A percentile compares a stretch with the other conserved stretches of the same genome.
Evolutionary conservation across 1,140 invertebrate species (phyloP).

Genomic region (Epicauta chinensis): DNA sequence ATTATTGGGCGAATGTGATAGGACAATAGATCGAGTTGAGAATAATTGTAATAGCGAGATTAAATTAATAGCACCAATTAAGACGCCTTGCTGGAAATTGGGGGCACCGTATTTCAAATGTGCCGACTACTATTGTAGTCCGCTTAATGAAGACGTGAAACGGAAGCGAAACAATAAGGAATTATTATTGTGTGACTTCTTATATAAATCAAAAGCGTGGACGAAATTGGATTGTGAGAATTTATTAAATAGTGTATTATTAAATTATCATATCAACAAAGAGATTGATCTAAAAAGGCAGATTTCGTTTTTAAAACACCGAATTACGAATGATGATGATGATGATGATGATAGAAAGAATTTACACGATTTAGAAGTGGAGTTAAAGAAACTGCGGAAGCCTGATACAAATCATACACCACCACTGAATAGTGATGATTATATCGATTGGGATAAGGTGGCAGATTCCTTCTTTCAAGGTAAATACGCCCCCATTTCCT

Average conservation of each 20-base stretch:
- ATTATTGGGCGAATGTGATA: conserved; percentile 21
- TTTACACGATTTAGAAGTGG: conserved; percentile 2
- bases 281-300: conserved; percentile 2
- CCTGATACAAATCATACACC: conserved; percentile 15
- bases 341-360: conserved; percentile 2
- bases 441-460: conserved; percentile 28
- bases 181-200: conserved; percentile 25
- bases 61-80: conserved; percentile 6
- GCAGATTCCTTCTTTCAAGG: conserved; percentile 22
- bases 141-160: conserved; percentile 30
- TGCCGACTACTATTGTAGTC: conserved; percentile 27
- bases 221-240: conserved; percentile 14
- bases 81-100: conserved; percentile 22
- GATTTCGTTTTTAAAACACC: conserved; percentile 5
- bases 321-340: background rate
- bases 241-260: conserved; percentile 14
- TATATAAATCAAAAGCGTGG: conserved; percentile 23
- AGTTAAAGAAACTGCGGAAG: too few relatives aligned
- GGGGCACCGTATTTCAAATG: conserved; percentile 40
- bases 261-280: conserved; percentile 8
- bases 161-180: conserved; percentile 28
- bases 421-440: conserved; percentile 19
- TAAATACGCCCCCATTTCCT: too few relatives aligned
- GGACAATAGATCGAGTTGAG: conserved; percentile 3
- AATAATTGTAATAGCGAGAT: conserved; percentile 17